Evolutionary conservation across 2,888 invertebrate genomes (phyloP), one percentile per base, ranked within the genome.

Genomic region (Isotomurus palustris): DNA sequence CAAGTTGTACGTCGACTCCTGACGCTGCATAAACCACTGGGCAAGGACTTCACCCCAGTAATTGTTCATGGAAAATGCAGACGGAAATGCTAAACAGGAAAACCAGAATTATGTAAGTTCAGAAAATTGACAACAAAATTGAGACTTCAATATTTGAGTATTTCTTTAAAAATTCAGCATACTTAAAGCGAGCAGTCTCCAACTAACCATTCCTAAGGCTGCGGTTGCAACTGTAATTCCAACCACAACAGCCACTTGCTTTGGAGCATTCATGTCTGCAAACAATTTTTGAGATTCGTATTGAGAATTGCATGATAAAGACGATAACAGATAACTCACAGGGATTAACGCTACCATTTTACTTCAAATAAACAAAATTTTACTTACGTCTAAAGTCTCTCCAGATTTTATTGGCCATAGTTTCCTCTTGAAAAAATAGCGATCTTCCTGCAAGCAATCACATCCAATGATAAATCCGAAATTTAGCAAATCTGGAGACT

Each of bases 321-420:
- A n/a, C n/a, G n/a, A n/a, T n/a, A n/a, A n/a, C n/a, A n/a, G n/a
- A n/a, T n/a, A n/a, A n/a, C n/a, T n/a, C n/a, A n/a, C n/a, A n/a
- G n/a, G n/a, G n/a, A n/a, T n/a, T n/a, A n/a, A n/a, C n/a, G n/a
- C n/a, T n/a, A n/a, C n/a, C n/a, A n/a, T n/a, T n/a, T n/a, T n/a
- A n/a, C n/a, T n/a, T n/a, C n/a, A n/a, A n/a, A n/a, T n/a, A n/a
- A n/a, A n/a, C n/a, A n/a, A n/a, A n/a, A n/a, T n/a, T n/a, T n/a
- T n/a, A n/a, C 27, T 45, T 58, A 62, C 66, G 53, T 60, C 58
- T 58, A 50, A 66, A 66, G 5, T 62, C 53, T 6, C 50, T 56
- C 66, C 66, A 66, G 10, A 66, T 10, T 21, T 55, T 47, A 25
- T 60, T 58, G 1, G 58, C 66, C 29, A 58, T n/a, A 22, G 29